Evolutionary conservation across 2,888 invertebrate genomes (phyloP), one percentile per base, ranked within the genome.

Genomic region (Teleiodes luculella): DNA sequence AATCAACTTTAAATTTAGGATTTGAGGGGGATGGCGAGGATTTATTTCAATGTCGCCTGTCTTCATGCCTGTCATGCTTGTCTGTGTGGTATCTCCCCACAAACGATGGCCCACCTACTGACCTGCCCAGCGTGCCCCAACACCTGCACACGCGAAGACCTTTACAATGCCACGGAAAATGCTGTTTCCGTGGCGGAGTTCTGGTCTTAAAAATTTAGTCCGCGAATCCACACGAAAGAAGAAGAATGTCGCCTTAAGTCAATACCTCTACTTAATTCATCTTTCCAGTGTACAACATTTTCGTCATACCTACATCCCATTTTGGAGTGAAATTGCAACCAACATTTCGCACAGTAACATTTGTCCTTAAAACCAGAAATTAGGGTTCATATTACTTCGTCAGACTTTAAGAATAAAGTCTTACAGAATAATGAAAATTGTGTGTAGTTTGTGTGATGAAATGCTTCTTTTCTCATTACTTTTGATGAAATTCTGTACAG

Each of bases 351-450:
- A 28, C 37, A 16, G 10, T 20, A 10, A 7, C 30, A 35, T 35
- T 6, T n/a, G 31, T 24, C 18, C 52, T 20, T 52, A 45, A 20
- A n/a, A 35, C n/a, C 5, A 13, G 13, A 11, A 8, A 20, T 14
- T 20, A 52, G 30, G 14, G 52, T 33, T 33, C 10, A 36, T 2
- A 35, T 33, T 52, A 2, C 35, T 24, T 43, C 6, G 20, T 14
- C 51, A 52, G 11, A 7, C 1, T 28, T 45, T 37, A 52, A 18
- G 57, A 55, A 43, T 53, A 24, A 24, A 20, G 10, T 16, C 61
- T 65, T 66, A 28, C 67, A 65, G 66, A 68, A 65, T 70, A 65
- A 72, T 68, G 72, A 65, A 68, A 73, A 72, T 70, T 66, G 57
- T 61, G 65, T 66, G 65, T 66, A 70, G 68, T 68, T 72, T 67